These are phyloP conservation scores for Ricordea florida DNA, from an alignment of 92 coral and sea anemone species.

Conservation along the genomic window DNA sequence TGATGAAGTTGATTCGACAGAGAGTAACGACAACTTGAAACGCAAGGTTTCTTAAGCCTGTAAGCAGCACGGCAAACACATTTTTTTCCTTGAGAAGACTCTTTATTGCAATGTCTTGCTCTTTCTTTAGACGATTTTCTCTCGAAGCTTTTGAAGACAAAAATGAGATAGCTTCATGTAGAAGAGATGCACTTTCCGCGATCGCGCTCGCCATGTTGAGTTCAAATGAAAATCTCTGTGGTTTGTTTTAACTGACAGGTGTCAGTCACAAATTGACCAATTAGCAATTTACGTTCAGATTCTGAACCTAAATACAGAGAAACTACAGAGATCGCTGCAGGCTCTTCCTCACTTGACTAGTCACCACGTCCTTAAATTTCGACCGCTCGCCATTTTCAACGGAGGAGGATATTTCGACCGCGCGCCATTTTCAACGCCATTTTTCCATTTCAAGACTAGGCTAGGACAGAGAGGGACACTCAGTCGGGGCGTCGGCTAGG, in stretches of 20 bases:
- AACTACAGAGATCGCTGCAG: neutral
- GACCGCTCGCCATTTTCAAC: too few relatives aligned
- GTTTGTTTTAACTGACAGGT: neutral
- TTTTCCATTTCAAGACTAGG: too few relatives aligned
- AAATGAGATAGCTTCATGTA: neutral
- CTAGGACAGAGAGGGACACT: too few relatives aligned
- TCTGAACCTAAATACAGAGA: constrained; percentile 5
- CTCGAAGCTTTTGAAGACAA: neutral
- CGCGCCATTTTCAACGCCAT: too few relatives aligned
- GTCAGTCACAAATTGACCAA: constrained; percentile 12
- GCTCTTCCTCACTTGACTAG: too few relatives aligned
- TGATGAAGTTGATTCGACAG: too few relatives aligned
- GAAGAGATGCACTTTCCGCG: constrained; percentile 1
- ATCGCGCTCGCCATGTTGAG: constrained; percentile 1
- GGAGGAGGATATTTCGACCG: too few relatives aligned
- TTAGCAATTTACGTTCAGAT: constrained; percentile 9
- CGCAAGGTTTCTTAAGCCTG: constrained; percentile 18
- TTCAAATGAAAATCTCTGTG: too few relatives aligned
- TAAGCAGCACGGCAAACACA: constrained; percentile 5
- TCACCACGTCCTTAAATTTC: too few relatives aligned
- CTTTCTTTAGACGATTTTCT: neutral
- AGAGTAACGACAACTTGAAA: too few relatives aligned
- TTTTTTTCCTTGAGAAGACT: neutral
- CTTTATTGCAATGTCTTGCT: constrained; percentile 15
- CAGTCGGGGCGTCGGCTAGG: too few relatives aligned